A percentile compares a stretch with the other conserved stretches of the same genome.
phyloP scores from a whole-genome alignment of 2,797 vertebrate genomes.

The Neostethus bicornis region DNA sequence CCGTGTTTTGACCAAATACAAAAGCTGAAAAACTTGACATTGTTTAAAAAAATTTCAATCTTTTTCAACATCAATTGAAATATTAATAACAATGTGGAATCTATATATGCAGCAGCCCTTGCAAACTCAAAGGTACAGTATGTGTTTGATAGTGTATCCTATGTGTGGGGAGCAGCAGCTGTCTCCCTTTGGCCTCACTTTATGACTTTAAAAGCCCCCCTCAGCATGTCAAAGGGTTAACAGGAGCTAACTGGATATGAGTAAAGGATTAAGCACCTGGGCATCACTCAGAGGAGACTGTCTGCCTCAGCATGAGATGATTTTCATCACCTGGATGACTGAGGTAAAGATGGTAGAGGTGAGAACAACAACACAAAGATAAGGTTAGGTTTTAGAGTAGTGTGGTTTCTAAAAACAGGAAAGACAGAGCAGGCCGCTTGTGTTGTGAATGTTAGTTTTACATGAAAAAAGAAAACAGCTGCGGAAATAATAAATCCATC shows the following conservation, averaged over 20 bases:
- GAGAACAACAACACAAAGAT: conserved; percentile 6
- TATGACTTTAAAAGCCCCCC: conserved; percentile 42
- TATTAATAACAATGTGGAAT: conserved; percentile 3
- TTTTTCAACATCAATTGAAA: conserved; percentile 5
- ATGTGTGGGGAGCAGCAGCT: conserved; percentile 42
- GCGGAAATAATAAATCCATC: conserved; percentile 28
- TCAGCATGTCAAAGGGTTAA: conserved; percentile 40
- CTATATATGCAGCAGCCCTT: neutral
- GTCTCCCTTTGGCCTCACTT: conserved; percentile 45
- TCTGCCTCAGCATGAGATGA: conserved; percentile 18
- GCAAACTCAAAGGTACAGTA: conserved; percentile 1
- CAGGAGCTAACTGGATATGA: conserved; percentile 45
- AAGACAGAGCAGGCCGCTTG: no score
- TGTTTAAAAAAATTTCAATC: conserved; percentile 13
- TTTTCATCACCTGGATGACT: conserved; percentile 58
- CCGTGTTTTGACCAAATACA: conserved; percentile 4
- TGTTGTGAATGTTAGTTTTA: conserved; percentile 1
- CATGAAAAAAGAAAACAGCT: conserved; percentile 6
- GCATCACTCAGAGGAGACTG: conserved; percentile 33
- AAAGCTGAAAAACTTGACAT: conserved; percentile 22
- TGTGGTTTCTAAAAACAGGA: neutral
- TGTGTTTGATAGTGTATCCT: neutral
- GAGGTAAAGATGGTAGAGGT: neutral
- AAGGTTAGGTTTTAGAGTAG: conserved; percentile 2
- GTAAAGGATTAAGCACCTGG: conserved; percentile 58